A percentile compares a stretch with the other conserved stretches of the same genome.
Conservation (phyloP, 2,797 vertebrate genomes). For the Garrulus glandarius region DNA sequence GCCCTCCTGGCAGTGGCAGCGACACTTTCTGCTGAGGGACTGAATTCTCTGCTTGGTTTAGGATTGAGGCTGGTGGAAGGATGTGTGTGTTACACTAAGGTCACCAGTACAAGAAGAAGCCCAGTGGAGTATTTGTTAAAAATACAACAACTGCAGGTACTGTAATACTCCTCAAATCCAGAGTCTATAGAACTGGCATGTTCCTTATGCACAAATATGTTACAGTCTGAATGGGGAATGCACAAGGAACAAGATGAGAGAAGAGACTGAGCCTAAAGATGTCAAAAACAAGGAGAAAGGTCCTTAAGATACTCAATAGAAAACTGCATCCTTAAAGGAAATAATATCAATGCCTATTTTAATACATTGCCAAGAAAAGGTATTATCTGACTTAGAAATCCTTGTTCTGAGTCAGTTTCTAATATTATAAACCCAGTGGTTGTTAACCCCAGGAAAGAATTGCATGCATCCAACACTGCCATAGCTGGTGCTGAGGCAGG, state of each 20-base stretch:
- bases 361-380: neutral
- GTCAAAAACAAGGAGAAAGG: neutral
- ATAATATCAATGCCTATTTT: neutral
- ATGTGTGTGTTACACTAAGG: neutral
- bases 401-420: neutral
- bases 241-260: neutral
- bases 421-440: neutral
- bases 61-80: neutral
- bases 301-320: neutral
- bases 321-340: neutral
- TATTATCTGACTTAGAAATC: neutral
- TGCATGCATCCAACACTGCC: neutral
- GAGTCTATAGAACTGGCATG: neutral
- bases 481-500: neutral
- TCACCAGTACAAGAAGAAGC: neutral
- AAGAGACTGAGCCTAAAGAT: neutral
- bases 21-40: neutral
- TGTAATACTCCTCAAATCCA: neutral
- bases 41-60: neutral
- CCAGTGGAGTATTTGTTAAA: neutral
- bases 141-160: neutral
- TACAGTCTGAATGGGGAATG: neutral
- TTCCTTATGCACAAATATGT: neutral
- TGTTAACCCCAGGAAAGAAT: neutral
- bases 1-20: neutral